phyloP scores from a whole-genome alignment of 2,888 invertebrate species.

The Germaria angustata region DNA sequence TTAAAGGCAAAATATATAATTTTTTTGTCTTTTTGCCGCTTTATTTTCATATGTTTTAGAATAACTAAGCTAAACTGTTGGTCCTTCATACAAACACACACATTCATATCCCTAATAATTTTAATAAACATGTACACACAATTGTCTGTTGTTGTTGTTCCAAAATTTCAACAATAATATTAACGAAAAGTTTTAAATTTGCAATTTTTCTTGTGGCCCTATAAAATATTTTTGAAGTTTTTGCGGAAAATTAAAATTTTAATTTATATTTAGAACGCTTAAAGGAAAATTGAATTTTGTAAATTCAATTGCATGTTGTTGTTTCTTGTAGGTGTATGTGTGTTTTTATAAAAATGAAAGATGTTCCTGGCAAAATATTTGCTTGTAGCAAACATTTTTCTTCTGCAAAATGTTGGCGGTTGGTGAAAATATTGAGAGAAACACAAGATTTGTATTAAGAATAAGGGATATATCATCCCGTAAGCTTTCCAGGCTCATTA shows the following conservation, averaged over 20 bases:
- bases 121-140: background rate
- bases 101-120: background rate
- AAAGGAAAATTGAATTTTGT: background rate
- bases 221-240: background rate
- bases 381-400: no score
- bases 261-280: background rate
- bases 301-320: background rate
- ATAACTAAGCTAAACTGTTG: conserved; percentile 29
- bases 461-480: no score
- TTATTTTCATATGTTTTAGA: conserved; percentile 11
- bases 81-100: background rate
- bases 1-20: conserved; percentile 34
- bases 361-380: background rate
- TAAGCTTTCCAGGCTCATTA: no score
- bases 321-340: background rate
- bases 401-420: no score
- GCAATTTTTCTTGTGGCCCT: conserved; percentile 2
- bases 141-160: background rate
- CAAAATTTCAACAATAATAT: background rate
- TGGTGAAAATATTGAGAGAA: no score
- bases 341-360: background rate
- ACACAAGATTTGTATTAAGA: no score
- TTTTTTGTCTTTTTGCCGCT: background rate
- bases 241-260: background rate
- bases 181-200: conserved; percentile 13